A percentile compares a stretch with the other conserved stretches of the same genome.
Conservation (phyloP, 2,113 vertebrate genomes). For the Paratilapia polleni region DNA sequence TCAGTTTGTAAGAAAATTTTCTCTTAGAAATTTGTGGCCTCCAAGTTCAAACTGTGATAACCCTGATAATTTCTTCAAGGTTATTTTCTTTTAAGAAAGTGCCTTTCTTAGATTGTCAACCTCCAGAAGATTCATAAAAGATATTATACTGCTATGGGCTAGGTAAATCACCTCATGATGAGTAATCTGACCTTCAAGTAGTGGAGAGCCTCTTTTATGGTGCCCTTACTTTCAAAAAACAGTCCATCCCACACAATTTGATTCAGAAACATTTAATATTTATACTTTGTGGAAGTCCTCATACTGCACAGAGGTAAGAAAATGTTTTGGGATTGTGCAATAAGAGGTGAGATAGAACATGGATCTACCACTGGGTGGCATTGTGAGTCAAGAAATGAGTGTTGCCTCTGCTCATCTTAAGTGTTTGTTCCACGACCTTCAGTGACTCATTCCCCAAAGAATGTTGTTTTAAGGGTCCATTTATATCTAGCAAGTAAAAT, state of each 20-base stretch:
- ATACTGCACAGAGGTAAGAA: neutral
- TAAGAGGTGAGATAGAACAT: neutral
- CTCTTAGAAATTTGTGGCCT: neutral
- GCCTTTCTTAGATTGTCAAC: neutral
- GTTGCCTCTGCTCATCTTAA: neutral
- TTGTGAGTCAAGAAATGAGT: constrained; percentile 61
- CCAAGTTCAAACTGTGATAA: neutral
- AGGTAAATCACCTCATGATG: neutral
- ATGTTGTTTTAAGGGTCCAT: constrained; percentile 50
- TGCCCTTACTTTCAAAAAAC: neutral
- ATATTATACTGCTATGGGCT: neutral
- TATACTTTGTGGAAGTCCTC: neutral
- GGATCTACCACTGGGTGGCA: constrained; percentile 70
- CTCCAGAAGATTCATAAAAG: neutral
- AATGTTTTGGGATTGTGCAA: neutral
- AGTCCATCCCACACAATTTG: neutral
- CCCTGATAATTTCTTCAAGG: neutral
- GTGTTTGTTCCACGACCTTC: constrained; percentile 50
- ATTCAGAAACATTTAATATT: neutral
- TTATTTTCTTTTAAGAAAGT: neutral
- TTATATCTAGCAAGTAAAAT: constrained; percentile 52
- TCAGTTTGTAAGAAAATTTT: neutral
- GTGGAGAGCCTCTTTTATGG: neutral
- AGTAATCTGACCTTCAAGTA: constrained; percentile 1
- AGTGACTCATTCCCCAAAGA: constrained; percentile 40